A percentile compares a stretch with the other conserved stretches of the same genome.
These are phyloP conservation scores for Oncorhynchus gorbuscha DNA, from an alignment of 2,113 vertebrate genomes.

Conservation along the genomic window DNA sequence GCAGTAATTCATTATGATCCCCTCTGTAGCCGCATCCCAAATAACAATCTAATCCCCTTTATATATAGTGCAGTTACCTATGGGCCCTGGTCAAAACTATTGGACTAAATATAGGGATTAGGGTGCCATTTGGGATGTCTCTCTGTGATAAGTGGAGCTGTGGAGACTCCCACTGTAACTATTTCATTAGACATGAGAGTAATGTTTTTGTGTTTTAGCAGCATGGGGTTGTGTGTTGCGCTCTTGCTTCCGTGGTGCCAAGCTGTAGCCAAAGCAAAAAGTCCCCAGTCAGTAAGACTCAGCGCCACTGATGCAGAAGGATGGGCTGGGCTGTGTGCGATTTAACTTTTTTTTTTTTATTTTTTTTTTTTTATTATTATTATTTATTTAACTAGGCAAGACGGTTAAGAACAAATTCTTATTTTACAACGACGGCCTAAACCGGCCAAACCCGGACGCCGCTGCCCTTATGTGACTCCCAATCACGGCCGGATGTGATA, in stretches of 20 bases:
- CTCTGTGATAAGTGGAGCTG: background rate
- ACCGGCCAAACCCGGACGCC: too few species aligned
- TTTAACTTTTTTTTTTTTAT: too few species aligned
- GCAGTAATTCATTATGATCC: constrained; percentile 54
- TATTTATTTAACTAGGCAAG: too few species aligned
- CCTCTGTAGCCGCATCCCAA: constrained; percentile 5
- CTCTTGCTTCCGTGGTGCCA: constrained; percentile 56
- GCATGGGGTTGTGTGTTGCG: constrained; percentile 44
- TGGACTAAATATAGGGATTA: too few species aligned
- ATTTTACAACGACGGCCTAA: too few species aligned
- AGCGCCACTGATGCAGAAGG: constrained; percentile 18
- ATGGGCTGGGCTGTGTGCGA: background rate
- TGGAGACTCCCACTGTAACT: constrained; percentile 63
- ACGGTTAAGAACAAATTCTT: too few species aligned
- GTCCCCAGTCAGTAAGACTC: constrained; percentile 40
- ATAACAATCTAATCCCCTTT: background rate
- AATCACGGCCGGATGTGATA: too few species aligned
- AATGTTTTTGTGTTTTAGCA: constrained; percentile 17
- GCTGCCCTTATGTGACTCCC: too few species aligned
- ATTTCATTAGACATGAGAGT: constrained; percentile 66
- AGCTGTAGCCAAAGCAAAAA: constrained; percentile 62
- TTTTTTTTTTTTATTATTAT: too few species aligned
- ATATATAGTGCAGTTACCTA: constrained; percentile 37
- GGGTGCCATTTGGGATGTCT: too few species aligned
- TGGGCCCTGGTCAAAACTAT: constrained; percentile 19